Conservation (phyloP, 2,888 invertebrate species). For the Minunthozetes semirufus region DNA sequence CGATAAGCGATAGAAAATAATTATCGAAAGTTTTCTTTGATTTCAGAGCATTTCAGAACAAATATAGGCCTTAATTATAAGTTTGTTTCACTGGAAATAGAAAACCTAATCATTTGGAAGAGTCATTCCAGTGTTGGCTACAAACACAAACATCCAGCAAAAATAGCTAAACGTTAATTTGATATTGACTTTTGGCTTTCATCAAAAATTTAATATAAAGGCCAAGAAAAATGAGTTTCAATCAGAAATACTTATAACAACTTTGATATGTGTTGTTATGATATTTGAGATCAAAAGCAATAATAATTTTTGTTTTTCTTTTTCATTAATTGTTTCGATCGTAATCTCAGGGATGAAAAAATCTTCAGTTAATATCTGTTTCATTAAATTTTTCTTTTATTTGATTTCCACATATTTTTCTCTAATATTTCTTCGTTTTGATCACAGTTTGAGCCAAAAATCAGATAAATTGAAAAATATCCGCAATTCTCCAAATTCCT, state of each 20-base stretch:
- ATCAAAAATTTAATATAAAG: not conserved
- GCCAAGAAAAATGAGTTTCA: not conserved
- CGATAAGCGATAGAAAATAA: slow-evolving; percentile 4
- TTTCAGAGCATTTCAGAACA: slow-evolving; percentile 3
- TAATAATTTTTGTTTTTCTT: too few species aligned
- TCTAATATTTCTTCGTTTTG: too few species aligned
- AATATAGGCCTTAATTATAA: not conserved
- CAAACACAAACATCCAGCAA: not conserved
- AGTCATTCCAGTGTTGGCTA: not conserved
- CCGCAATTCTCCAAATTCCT: too few species aligned
- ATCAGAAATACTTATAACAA: not conserved
- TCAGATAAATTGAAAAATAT: too few species aligned
- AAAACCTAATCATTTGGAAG: not conserved
- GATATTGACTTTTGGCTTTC: not conserved
- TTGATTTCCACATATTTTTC: too few species aligned
- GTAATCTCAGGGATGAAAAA: too few species aligned
- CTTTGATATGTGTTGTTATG: not conserved
- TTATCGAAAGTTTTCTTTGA: slow-evolving; percentile 1
- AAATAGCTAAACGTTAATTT: not conserved
- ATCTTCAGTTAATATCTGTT: too few species aligned
- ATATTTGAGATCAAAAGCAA: too few species aligned
- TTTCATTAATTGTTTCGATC: too few species aligned
- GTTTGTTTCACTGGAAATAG: not conserved
- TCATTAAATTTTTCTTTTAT: too few species aligned
- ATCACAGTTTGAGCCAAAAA: too few species aligned